Base-by-base conservation (phyloP, 2,113 vertebrate species). In the Aegypius monachus region DNA sequence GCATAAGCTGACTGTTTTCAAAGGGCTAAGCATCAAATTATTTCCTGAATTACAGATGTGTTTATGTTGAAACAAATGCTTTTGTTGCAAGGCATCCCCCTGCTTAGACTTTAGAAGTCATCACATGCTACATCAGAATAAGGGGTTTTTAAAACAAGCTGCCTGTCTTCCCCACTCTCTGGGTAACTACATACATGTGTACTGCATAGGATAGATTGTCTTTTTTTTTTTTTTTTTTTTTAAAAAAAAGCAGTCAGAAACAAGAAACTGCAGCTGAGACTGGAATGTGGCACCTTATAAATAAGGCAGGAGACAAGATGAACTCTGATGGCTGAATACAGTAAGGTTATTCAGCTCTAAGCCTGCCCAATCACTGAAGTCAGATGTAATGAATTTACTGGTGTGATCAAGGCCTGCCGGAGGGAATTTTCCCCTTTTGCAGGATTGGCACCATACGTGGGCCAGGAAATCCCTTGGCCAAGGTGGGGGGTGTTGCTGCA, bases 221-320 rank as follows among this genome's bases (percentile, higher is more conserved):
- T 40, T 52, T 31, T 38, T 38, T 36, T n/a, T 56, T n/a, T n/a
- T n/a, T n/a, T n/a, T n/a, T 56, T n/a, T 16, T 5, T 80, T 32
- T 20, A 20, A 17, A 82, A 36, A 43, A 42, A 59, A 53, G 48
- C 36, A 62, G 72, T 23, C 62, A 59, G 67, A 93, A 96, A 86
- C 71, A 85, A 94, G 93, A 94, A 96, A 85, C 84, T 95, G 79
- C 89, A 94, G 58, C 93, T 80, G 83, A 95, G 79, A 81, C 71
- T 96, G 97, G 96, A 97, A 97, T 97, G 93, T 95, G 74, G 91
- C 97, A 95, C 94, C 87, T 96, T 90, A 97, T 97, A 93, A 90
- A 97, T 93, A 95, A 96, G 71, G 81, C 81, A 77, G 89, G 89
- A 93, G 93, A 95, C 81, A 94, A 96, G 95, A 97, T 96, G 91